phyloP scores from a whole-genome alignment of 2,888 invertebrate species.

The Nephrotoma appendiculata region DNA sequence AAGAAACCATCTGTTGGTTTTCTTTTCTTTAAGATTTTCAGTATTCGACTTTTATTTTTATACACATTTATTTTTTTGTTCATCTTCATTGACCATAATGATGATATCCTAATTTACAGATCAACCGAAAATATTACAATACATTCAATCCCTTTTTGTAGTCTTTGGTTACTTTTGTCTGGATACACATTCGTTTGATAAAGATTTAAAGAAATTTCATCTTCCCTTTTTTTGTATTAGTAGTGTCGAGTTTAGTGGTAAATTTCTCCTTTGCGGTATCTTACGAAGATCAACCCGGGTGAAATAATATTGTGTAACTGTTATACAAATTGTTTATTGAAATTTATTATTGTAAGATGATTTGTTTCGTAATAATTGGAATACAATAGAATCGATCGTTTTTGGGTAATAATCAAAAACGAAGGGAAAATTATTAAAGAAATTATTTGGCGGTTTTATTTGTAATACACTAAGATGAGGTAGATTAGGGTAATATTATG shows the following conservation, averaged over 20 bases:
- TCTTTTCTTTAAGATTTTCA: not conserved
- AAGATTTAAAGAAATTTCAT: not conserved
- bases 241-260: not conserved
- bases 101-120: constrained; percentile 6
- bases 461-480: not conserved
- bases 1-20: not conserved
- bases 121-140: constrained; percentile 4
- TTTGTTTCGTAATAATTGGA: not conserved
- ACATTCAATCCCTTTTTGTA: not conserved
- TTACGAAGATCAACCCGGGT: not conserved
- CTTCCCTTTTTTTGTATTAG: not conserved
- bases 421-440: not conserved
- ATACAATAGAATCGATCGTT: not conserved
- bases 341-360: not conserved
- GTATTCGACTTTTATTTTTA: not conserved
- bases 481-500: not conserved
- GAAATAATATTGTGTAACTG: not conserved
- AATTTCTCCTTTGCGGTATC: not conserved
- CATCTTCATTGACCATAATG: constrained; percentile 1
- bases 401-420: not conserved
- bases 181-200: not conserved
- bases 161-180: not conserved
- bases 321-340: not conserved
- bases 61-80: not conserved
- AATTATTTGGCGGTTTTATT: not conserved